phyloP scores from a whole-genome alignment of 2,113 vertebrate genomes.

The Loxodonta africana region DNA sequence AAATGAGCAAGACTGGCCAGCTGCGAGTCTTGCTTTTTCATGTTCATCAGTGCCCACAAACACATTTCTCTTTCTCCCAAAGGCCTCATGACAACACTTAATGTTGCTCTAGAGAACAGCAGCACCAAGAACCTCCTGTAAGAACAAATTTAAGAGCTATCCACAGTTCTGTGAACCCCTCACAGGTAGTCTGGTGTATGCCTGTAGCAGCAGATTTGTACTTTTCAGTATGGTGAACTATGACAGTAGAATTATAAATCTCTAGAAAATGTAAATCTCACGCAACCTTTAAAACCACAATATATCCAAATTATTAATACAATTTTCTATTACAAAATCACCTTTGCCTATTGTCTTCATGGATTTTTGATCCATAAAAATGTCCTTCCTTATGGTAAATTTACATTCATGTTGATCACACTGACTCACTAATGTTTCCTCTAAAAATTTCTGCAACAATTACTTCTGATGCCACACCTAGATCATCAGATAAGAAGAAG shows the following conservation, averaged over 20 bases:
- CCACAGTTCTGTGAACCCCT: constrained; percentile 57
- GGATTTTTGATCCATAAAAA: constrained; percentile 15
- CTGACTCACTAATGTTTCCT: not conserved
- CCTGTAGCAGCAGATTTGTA: constrained; percentile 40
- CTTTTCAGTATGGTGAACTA: constrained; percentile 72
- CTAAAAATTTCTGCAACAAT: not conserved
- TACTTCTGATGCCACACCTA: not conserved
- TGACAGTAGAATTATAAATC: constrained; percentile 77
- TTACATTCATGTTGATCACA: not conserved
- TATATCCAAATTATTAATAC: constrained; percentile 74
- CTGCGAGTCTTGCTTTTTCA: constrained; percentile 45
- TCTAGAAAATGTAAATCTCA: constrained; percentile 67
- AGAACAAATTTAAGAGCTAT: constrained; percentile 69
- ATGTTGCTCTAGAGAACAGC: constrained; percentile 67
- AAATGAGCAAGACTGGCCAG: constrained; percentile 54
- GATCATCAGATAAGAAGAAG: constrained; percentile 30
- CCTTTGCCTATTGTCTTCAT: not conserved
- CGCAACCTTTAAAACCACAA: constrained; percentile 70
- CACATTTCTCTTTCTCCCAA: constrained; percentile 64
- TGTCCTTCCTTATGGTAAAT: not conserved
- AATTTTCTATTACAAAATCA: constrained; percentile 72
- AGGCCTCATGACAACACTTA: constrained; percentile 68
- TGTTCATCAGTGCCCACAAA: constrained; percentile 76
- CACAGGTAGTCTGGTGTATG: constrained; percentile 65
- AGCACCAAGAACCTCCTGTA: constrained; percentile 67